These are phyloP conservation scores for Zelostemma sp. DNA, from an alignment of 1,140 invertebrate genomes.

Conservation along the genomic window DNA sequence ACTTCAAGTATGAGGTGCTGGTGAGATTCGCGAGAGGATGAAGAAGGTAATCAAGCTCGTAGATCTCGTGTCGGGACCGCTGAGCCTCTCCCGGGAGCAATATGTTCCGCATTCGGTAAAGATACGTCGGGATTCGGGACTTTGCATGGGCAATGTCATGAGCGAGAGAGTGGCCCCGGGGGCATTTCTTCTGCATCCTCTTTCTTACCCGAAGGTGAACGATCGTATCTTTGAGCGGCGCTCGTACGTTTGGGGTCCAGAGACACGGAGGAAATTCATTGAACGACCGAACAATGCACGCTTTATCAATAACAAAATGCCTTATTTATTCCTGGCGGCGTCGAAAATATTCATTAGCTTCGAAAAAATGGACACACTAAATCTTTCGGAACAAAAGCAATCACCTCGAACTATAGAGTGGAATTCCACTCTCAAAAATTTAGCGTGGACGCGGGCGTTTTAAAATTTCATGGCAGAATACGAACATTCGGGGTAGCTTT, in stretches of 20 bases:
- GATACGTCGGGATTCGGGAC: slow-evolving; percentile 44
- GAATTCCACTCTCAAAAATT: too few relatives aligned
- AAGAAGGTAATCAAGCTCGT: slow-evolving; percentile 41
- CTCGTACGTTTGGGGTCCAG: neutral
- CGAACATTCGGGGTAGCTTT: too few relatives aligned
- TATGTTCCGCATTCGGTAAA: slow-evolving; percentile 43
- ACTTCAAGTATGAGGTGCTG: neutral
- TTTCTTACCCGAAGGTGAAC: neutral
- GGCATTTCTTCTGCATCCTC: slow-evolving; percentile 7
- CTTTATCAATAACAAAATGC: neutral
- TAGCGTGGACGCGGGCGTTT: too few relatives aligned
- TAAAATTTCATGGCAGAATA: too few relatives aligned
- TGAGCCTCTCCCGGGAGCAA: slow-evolving; percentile 29
- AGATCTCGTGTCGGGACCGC: slow-evolving; percentile 31
- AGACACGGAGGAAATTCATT: neutral
- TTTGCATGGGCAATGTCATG: slow-evolving; percentile 28
- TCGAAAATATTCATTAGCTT: neutral
- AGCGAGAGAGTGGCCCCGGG: slow-evolving; percentile 28
- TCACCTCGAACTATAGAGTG: too few relatives aligned
- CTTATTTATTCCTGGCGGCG: neutral
- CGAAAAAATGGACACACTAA: too few relatives aligned
- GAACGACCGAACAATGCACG: neutral
- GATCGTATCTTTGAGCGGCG: slow-evolving; percentile 4
- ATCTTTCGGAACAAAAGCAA: too few relatives aligned
- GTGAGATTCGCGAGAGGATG: slow-evolving; percentile 1